Percentiles rank a stretch among this genome's conserved stretches.
Conservation (phyloP, 2,888 invertebrate species). For the Brachyptera risi region DNA sequence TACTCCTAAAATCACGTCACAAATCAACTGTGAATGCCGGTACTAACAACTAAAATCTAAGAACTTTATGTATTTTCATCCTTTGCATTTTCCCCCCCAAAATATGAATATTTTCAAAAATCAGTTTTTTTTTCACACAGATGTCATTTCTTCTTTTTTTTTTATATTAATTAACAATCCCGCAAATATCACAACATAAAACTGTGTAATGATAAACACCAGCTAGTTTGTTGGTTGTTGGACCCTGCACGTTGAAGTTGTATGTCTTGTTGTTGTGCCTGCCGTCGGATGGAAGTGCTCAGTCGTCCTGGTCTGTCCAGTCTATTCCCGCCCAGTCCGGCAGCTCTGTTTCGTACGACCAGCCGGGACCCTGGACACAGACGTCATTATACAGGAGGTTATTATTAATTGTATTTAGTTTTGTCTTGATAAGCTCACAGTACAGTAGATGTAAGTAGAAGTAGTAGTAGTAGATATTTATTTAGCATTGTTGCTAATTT, state of each 20-base stretch:
- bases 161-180: constrained; percentile 25
- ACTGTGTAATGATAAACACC: constrained; percentile 5
- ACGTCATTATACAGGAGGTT: too few species aligned
- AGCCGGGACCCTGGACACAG: constrained; percentile 76
- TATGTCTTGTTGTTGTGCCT: too few species aligned
- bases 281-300: constrained; percentile 36
- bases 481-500: too few species aligned
- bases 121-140: constrained; percentile 9
- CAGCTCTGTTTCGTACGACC: constrained; percentile 89
- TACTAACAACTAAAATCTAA: constrained; percentile 2
- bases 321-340: constrained; percentile 89
- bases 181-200: constrained; percentile 25
- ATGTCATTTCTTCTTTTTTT: not conserved
- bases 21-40: constrained; percentile 13
- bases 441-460: too few species aligned
- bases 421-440: too few species aligned
- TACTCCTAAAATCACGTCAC: not conserved
- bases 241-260: constrained; percentile 26
- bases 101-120: constrained; percentile 2
- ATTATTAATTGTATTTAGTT: too few species aligned
- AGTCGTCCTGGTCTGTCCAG: constrained; percentile 67
- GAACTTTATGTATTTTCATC: not conserved
- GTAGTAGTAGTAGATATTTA: too few species aligned
- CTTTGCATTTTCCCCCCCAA: constrained; percentile 5
- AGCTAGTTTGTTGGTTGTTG: constrained; percentile 23